phyloP scores from a whole-genome alignment of 2,797 vertebrate genomes.

The Coilia nasus region DNA sequence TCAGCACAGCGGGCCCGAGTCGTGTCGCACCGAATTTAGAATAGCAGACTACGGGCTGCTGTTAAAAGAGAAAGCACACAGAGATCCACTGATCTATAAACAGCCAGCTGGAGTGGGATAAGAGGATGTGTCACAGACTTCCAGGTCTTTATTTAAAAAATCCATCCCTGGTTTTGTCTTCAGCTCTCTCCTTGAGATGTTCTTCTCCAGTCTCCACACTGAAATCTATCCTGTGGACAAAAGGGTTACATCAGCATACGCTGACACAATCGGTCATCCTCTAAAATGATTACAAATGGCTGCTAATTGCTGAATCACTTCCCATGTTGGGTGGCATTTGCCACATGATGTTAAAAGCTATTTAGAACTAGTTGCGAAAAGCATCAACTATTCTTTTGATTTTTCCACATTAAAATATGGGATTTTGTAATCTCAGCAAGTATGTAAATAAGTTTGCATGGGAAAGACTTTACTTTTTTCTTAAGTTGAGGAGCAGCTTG shows the following conservation, averaged over 20 bases:
- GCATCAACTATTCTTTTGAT: not conserved
- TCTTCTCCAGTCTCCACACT: not conserved
- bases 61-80: not conserved
- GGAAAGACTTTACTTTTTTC: not conserved
- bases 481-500: not conserved
- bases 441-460: not conserved
- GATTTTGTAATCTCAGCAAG: not conserved
- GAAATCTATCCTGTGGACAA: not conserved
- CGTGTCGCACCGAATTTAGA: not conserved
- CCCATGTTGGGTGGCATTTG: not conserved
- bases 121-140: not conserved
- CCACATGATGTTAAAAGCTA: not conserved
- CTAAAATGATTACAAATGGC: not conserved
- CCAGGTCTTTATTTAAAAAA: not conserved
- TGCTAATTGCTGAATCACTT: not conserved
- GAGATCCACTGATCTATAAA: not conserved
- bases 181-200: not conserved
- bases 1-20: not conserved
- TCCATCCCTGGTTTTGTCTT: not conserved
- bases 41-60: not conserved
- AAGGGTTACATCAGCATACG: not conserved
- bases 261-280: not conserved
- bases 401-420: not conserved
- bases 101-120: not conserved
- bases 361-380: not conserved